Evolutionary conservation across 1,140 invertebrate genomes (phyloP), one percentile per base, ranked within the genome.

Genomic region (Andricus grossulariae): DNA sequence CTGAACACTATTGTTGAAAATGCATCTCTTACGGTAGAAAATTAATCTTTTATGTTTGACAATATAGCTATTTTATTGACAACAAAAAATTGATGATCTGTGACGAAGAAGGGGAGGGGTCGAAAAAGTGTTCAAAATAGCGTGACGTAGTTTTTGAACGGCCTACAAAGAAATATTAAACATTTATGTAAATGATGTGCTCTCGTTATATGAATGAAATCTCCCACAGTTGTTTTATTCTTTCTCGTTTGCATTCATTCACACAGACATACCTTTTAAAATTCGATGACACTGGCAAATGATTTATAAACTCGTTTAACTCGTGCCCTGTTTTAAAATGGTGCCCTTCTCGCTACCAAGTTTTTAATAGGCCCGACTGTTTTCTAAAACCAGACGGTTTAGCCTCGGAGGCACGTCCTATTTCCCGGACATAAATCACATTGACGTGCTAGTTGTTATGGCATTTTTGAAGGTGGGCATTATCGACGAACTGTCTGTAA

Each of bases 361-460:
- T 82, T 83, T 80, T 84, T 85, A 83, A 85, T 85, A 83, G 82
- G 75, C 66, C 75, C 73, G 82, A 83, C 80, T 80, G 84, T 89
- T 90, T 90, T 89, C 81, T 84, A 80, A 84, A 88, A 86, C 85
- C 72, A 85, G 83, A 87, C 82, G 80, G 83, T 85, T 82, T 85
- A 87, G 86, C 87, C 89, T 89, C 83, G 82, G 73, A 88, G 89
- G 88, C 86, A 91, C 84, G 87, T 86, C 83, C 89, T 80, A 90
- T 91, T 91, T 91, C 88, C 86, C 90, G 88, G 85, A 82, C 89
- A 91, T 91, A 91, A 91, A 91, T 91, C 90, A 91, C 84, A 54
- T 78, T 88, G 89, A 90, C 88, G 84, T 74, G 74, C 73, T 75
- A 80, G 83, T 91, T 84, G 86, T 88, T 90, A 88, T 86, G 85